A percentile compares a stretch with the other conserved stretches of the same genome.
Conservation (phyloP, 2,113 vertebrate genomes). For the Bubalus kerabau region DNA sequence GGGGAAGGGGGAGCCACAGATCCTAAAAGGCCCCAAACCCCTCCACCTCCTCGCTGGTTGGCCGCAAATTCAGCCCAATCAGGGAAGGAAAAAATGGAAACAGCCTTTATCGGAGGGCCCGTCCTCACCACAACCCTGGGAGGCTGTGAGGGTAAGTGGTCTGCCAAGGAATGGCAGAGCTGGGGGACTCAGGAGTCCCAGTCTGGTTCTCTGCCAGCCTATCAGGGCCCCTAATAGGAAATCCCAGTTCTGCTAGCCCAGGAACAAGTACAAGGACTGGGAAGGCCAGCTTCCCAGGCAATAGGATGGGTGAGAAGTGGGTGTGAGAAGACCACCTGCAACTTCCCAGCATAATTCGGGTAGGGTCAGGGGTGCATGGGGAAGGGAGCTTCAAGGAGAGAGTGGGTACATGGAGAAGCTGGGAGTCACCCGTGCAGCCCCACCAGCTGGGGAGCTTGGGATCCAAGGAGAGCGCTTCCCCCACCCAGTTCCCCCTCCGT, state of each 20-base stretch:
- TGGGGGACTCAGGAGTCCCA: neutral
- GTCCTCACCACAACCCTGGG: neutral
- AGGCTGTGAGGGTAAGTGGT: neutral
- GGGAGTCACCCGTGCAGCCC: no score
- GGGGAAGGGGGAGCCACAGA: neutral
- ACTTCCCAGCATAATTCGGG: neutral
- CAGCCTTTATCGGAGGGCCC: neutral
- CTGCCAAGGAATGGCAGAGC: neutral
- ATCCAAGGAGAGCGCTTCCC: fast-evolving
- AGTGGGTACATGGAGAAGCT: neutral
- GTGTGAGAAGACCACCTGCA: no score
- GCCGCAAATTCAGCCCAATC: neutral
- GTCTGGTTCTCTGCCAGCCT: neutral
- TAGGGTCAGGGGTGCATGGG: neutral
- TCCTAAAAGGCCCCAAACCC: neutral
- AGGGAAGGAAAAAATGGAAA: neutral
- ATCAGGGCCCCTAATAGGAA: neutral
- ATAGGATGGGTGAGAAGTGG: neutral
- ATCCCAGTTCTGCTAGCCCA: neutral
- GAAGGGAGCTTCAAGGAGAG: neutral
- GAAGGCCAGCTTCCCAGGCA: neutral
- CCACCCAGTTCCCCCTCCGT: neutral
- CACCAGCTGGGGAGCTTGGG: neutral
- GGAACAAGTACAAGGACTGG: neutral
- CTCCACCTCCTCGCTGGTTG: neutral